Percentiles rank a stretch among this genome's conserved stretches.
Evolutionary conservation across 1,140 invertebrate species (phyloP).

Genomic region (Sycophaga agraensis): DNA sequence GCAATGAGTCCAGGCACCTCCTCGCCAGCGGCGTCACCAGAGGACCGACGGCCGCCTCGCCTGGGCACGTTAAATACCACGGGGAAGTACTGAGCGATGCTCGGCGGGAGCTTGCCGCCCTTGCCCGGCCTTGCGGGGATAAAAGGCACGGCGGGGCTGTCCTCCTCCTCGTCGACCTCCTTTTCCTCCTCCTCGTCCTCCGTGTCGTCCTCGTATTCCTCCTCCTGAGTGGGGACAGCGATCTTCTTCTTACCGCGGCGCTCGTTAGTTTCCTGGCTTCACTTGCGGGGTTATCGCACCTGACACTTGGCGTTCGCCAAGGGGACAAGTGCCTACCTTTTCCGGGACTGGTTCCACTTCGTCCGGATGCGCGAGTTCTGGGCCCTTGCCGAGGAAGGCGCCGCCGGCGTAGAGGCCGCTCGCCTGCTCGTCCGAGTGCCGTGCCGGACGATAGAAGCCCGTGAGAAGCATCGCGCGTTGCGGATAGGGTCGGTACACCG

Average conservation of each 20-base stretch:
- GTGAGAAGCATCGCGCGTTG: conserved; percentile 51
- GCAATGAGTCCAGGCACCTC: conserved; percentile 48
- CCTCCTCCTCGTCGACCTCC: too few species aligned
- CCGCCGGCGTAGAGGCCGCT: conserved; percentile 45
- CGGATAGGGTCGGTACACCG: conserved; percentile 35
- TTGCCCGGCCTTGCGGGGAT: conserved; percentile 40
- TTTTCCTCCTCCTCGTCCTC: conserved; percentile 41
- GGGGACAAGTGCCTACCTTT: too few species aligned
- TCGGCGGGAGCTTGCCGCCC: conserved; percentile 36
- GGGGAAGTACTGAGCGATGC: conserved; percentile 51
- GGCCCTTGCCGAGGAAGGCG: conserved; percentile 41
- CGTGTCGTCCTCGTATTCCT: conserved; percentile 34
- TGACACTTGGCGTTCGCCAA: too few species aligned
- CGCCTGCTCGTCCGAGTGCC: conserved; percentile 22
- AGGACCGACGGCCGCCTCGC: conserved; percentile 15
- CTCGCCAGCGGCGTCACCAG: conserved; percentile 30
- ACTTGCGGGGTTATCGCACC: too few species aligned
- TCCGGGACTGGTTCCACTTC: too few species aligned
- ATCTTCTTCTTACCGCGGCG: too few species aligned
- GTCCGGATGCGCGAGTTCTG: too few species aligned
- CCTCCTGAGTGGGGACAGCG: conserved; percentile 19
- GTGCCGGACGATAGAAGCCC: conserved; percentile 45
- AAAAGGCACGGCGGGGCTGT: conserved; percentile 20
- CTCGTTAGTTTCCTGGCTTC: too few species aligned
- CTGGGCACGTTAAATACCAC: conserved; percentile 52